Conservation (phyloP, 2,113 vertebrate genomes). For the Calcarius ornatus region DNA sequence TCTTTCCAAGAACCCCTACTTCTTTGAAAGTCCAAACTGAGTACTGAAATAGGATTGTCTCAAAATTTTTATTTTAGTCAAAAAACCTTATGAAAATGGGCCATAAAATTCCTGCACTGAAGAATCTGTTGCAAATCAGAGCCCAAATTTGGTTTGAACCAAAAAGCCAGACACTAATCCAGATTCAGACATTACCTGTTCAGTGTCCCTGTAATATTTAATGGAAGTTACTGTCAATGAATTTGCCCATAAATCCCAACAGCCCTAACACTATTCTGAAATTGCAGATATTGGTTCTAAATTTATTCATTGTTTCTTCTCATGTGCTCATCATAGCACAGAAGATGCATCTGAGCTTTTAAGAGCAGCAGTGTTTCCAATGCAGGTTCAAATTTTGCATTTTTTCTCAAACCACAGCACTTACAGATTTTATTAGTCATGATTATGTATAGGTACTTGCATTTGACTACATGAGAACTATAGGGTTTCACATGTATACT, state of each 20-base stretch:
- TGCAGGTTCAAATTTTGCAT: neutral
- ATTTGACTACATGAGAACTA: neutral
- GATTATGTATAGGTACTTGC: neutral
- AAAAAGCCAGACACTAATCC: neutral
- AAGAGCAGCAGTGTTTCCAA: neutral
- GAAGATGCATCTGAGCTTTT: neutral
- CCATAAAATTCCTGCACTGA: neutral
- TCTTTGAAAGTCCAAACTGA: neutral
- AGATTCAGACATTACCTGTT: neutral
- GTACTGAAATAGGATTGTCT: neutral
- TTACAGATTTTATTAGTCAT: neutral
- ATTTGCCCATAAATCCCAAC: neutral
- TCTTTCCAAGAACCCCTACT: neutral
- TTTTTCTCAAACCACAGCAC: slow-evolving; percentile 12
- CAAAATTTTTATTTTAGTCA: neutral
- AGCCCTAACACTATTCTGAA: neutral
- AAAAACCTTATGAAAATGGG: neutral
- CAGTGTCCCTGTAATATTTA: neutral
- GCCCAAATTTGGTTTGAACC: neutral
- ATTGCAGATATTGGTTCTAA: neutral
- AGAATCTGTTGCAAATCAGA: neutral
- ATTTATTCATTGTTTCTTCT: neutral
- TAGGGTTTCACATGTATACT: neutral
- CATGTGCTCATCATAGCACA: neutral
- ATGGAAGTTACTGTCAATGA: neutral